Base-by-base conservation (phyloP, 2,888 invertebrate species). In the Odontomyia ornata region DNA sequence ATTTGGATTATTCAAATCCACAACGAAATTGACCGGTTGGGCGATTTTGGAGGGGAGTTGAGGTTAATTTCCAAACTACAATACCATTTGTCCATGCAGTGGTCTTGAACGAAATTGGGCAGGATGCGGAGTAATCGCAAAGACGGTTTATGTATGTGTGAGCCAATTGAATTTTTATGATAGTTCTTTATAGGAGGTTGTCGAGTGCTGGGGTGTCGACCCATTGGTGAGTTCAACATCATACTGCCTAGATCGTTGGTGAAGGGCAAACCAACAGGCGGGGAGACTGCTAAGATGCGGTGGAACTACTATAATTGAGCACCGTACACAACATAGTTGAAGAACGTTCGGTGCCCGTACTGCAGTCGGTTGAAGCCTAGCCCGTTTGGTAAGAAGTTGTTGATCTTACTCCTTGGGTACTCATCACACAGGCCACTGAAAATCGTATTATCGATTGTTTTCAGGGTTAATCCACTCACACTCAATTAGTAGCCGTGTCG, bases 101-200 rank as follows among this genome's bases (percentile, higher is more conserved):
- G 95, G 86, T 95, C 95, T 84, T 95, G 95, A 73, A 96, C 95
- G 87, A 95, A 95, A 85, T 95, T 95, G 0, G 95, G 95, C 80
- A 95, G 84, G 9, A 92, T 85, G 84, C 84, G 3, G 83, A 82
- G 79, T 81, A 82, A 76, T 83, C 83, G 0, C 81, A 73, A 28
- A 79, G 79, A 46, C 79, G 79, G 15, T 71, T 80, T 80, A 23
- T 76, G 67, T 27, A 76, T 64, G 7, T 79, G 62, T 25, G 78
- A 80, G 65, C 75, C 78, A 2, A 76, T 56, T 1, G 73, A 23
- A 5, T 75, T 46, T 27, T 62, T 52, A 25, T 71, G 72, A 73
- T 77, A 76, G 56, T 77, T 79, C 60, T 13, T 7, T 23, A 60
- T 23, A 67, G 30, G 11, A 1, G 64, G 25, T 46, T 67, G 76